phyloP scores from a whole-genome alignment of 1,140 invertebrate genomes.

The Macrobrachium nipponense region DNA sequence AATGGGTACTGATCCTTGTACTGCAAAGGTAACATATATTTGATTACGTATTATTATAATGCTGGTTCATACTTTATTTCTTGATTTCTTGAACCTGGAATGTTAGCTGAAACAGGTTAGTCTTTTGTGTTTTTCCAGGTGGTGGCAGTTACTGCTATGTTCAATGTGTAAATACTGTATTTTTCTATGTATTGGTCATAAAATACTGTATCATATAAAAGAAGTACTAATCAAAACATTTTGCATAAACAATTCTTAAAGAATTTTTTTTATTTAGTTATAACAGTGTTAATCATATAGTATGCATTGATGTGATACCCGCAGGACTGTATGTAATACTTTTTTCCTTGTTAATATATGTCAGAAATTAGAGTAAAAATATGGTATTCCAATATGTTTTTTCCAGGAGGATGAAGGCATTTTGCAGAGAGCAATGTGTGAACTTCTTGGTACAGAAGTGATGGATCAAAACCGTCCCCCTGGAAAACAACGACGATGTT shows the following conservation, averaged over 20 bases:
- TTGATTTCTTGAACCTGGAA: neutral
- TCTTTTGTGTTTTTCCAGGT: neutral
- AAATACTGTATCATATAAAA: no score
- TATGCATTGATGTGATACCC: no score
- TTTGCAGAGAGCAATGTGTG: constrained; percentile 41
- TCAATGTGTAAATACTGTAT: no score
- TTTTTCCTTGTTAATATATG: no score
- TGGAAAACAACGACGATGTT: neutral
- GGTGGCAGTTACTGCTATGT: no score
- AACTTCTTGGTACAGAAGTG: constrained; percentile 11
- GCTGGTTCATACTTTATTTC: neutral
- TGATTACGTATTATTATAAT: neutral
- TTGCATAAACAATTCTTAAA: no score
- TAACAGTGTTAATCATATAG: no score
- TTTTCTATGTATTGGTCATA: no score
- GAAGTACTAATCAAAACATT: no score
- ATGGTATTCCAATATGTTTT: neutral
- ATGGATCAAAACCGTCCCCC: no score
- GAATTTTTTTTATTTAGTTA: no score
- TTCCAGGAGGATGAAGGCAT: constrained; percentile 44
- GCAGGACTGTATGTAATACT: no score
- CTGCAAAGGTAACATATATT: constrained; percentile 14
- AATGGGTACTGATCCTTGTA: constrained; percentile 67
- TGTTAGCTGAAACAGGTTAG: neutral
- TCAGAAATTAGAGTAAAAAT: neutral